A percentile compares a stretch with the other conserved stretches of the same genome.
Evolutionary conservation across 1,140 invertebrate genomes (phyloP).

Genomic region (Ephestia elutella): DNA sequence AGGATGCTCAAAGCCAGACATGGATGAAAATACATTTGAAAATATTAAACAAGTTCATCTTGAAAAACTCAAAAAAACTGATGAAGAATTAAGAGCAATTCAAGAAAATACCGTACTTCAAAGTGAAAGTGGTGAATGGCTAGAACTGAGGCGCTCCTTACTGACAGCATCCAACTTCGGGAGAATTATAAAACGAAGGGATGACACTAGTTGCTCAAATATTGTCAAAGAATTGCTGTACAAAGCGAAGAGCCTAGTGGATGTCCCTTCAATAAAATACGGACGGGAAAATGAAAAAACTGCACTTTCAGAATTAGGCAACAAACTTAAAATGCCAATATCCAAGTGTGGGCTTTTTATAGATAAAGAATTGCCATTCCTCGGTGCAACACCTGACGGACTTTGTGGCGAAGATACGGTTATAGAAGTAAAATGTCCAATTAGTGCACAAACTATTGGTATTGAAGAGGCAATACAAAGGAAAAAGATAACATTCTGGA

Average conservation of each 20-base stretch:
- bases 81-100: background rate
- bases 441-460: constrained; percentile 7
- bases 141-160: constrained; percentile 23
- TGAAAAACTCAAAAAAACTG: too few species aligned
- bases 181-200: background rate
- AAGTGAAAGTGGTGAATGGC: constrained; percentile 21
- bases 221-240: constrained; percentile 14
- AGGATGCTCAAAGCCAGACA: too few species aligned
- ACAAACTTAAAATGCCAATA: constrained; percentile 6
- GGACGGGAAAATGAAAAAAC: constrained; percentile 12
- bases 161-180: constrained; percentile 29
- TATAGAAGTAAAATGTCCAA: constrained; percentile 28
- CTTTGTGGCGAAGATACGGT: constrained; percentile 30
- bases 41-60: too few species aligned
- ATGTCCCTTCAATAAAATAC: constrained; percentile 8
- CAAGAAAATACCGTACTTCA: constrained; percentile 18
- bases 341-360: constrained; percentile 14
- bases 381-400: constrained; percentile 33
- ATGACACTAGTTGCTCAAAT: background rate
- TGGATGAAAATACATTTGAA: too few species aligned
- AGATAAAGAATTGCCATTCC: constrained; percentile 11
- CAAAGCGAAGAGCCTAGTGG: constrained; percentile 6
- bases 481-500: constrained; percentile 15
- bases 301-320: constrained; percentile 10
- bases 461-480: constrained; percentile 12